These are phyloP conservation scores for Eulimnadia texana DNA, from an alignment of 1,140 invertebrate genomes.

Conservation along the genomic window DNA sequence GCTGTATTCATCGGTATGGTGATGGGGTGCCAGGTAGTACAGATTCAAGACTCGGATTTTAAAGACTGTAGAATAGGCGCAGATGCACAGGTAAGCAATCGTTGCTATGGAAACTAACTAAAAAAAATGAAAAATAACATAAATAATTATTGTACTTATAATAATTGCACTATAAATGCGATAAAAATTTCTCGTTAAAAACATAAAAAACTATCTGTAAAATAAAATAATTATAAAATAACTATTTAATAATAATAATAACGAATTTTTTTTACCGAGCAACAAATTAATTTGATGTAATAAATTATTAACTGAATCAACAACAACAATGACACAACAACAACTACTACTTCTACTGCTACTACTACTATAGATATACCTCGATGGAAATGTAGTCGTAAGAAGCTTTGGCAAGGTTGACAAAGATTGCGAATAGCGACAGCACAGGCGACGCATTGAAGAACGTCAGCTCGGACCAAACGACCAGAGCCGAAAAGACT, in stretches of 20 bases:
- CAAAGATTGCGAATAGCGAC: conserved; percentile 86
- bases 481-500: conserved; percentile 70
- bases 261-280: too few species aligned
- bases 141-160: too few species aligned
- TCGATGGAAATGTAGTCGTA: conserved; percentile 94
- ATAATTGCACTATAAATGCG: too few species aligned
- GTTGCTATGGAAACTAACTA: conserved; percentile 72
- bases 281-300: too few species aligned
- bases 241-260: too few species aligned
- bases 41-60: conserved; percentile 91
- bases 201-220: too few species aligned
- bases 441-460: conserved; percentile 81
- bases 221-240: too few species aligned
- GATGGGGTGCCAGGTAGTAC: conserved; percentile 91
- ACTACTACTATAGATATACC: conserved; percentile 84
- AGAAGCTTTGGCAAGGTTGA: conserved; percentile 57
- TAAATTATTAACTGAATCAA: too few species aligned
- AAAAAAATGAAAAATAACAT: conserved; percentile 25
- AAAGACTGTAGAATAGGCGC: conserved; percentile 94
- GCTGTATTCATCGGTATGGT: conserved; percentile 97
- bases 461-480: conserved; percentile 98
- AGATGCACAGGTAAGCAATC: conserved; percentile 89
- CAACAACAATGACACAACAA: too few species aligned
- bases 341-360: too few species aligned
- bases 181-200: too few species aligned